These are phyloP conservation scores for Sinocyclocheilus anshuiensis DNA, from an alignment of 2,113 vertebrate genomes.

Conservation along the genomic window DNA sequence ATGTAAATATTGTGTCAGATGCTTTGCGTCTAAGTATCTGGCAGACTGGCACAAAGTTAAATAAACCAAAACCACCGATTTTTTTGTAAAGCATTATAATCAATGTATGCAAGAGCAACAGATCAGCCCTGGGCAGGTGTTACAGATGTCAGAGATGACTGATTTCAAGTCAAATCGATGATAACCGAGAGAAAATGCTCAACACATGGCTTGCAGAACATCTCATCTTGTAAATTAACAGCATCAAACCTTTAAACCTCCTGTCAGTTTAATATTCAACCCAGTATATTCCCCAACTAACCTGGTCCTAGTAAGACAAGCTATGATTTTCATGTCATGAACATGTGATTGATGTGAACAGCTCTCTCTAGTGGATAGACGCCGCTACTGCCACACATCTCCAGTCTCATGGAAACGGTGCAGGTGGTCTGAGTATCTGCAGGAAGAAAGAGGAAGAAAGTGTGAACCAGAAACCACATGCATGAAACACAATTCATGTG, in stretches of 20 bases:
- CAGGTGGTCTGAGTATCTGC: slow-evolving; percentile 91
- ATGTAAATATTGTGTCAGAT: not conserved
- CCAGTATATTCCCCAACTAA: not conserved
- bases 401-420: slow-evolving; percentile 90
- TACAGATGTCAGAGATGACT: not conserved
- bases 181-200: not conserved
- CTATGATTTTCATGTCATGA: not conserved
- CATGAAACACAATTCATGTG: not conserved
- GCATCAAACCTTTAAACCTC: not conserved
- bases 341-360: not conserved
- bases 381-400: slow-evolving; percentile 76
- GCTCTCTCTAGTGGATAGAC: not conserved
- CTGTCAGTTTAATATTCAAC: not conserved
- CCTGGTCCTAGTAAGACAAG: not conserved
- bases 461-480: not conserved
- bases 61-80: not conserved
- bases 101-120: not conserved
- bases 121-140: not conserved
- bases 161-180: not conserved
- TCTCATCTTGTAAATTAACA: not conserved
- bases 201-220: not conserved
- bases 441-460: slow-evolving; percentile 7
- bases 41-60: not conserved
- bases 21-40: not conserved
- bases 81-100: not conserved